A percentile compares a stretch with the other conserved stretches of the same genome.
Conservation (phyloP, 2,113 vertebrate genomes). For the Redunca redunca region DNA sequence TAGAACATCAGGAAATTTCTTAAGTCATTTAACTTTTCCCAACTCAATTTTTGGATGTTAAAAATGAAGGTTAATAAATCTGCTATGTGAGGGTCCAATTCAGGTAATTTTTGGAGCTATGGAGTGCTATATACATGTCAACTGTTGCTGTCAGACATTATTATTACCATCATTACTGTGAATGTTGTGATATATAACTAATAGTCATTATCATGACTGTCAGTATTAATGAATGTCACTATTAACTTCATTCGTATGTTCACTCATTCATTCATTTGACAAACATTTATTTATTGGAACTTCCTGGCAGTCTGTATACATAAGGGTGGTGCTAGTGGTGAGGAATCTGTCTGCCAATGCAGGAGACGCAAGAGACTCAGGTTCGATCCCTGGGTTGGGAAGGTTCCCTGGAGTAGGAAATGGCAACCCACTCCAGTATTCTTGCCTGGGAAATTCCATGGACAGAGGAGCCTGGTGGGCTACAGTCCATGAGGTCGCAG, state of each 20-base stretch:
- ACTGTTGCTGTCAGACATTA: background rate
- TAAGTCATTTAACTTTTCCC: background rate
- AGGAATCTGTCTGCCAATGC: background rate
- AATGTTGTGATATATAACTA: background rate
- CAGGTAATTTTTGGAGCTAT: background rate
- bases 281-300: background rate
- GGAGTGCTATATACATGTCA: background rate
- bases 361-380: background rate
- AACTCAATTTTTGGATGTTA: background rate
- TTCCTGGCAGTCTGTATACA: background rate
- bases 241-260: background rate
- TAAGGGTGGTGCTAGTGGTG: background rate
- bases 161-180: background rate
- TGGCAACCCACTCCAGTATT: background rate
- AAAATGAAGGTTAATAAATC: background rate
- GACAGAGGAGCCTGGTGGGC: background rate
- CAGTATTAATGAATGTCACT: background rate
- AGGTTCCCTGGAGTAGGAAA: background rate
- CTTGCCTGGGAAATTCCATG: background rate
- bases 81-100: background rate
- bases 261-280: background rate
- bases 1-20: background rate
- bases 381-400: background rate
- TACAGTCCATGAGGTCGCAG: background rate
- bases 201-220: background rate